Evolutionary conservation across 2,113 vertebrate species (phyloP), one percentile per base, ranked within the genome.

Genomic region (Hymenochirus boettgeri): DNA sequence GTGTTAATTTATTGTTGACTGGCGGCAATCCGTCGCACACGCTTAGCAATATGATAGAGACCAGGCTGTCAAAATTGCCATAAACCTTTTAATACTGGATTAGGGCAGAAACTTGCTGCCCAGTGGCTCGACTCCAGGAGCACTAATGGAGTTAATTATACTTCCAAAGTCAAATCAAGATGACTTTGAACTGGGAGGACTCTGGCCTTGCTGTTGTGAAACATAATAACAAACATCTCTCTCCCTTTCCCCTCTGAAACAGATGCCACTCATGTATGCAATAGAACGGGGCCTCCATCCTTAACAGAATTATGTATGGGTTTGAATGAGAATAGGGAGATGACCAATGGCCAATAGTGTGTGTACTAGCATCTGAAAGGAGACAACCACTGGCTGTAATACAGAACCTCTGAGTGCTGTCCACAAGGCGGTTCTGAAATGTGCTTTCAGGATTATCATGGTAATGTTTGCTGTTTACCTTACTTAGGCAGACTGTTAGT

Each of bases 131-230:
- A n/a, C n/a, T n/a, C n/a, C 4, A 35, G 33, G 10, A 35, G 47
- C 19, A 7, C 4, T 24, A 22, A 22, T 51, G 12, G 10, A 11
- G 50, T 63, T 54, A 53, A 63, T 27, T 35, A 7, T 22, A 22
- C n/a, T 21, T 19, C n/a, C 33, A 64, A 55, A 33, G 51, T 53
- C 61, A 55, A 10, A 55, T n/a, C 26, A 29, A 55, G 48, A 12
- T 53, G 18, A 55, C 61, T 51, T 45, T 64, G 61, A 64, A 64
- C 61, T 64, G 33, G 42, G 19, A 24, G 24, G 51, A 42, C 54
- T 12, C 54, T n/a, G 24, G 15, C 35, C 19, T 6, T 62, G 59
- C 24, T 24, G 12, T 18, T 39, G 5, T 24, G 33, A 12, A 18
- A 29, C 51, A n/a, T 35, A 35, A 2, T 35, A 35, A 7, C 33